Evolutionary conservation across 2,888 invertebrate genomes (phyloP), one percentile per base, ranked within the genome.

Genomic region (Hedychridium roseum): DNA sequence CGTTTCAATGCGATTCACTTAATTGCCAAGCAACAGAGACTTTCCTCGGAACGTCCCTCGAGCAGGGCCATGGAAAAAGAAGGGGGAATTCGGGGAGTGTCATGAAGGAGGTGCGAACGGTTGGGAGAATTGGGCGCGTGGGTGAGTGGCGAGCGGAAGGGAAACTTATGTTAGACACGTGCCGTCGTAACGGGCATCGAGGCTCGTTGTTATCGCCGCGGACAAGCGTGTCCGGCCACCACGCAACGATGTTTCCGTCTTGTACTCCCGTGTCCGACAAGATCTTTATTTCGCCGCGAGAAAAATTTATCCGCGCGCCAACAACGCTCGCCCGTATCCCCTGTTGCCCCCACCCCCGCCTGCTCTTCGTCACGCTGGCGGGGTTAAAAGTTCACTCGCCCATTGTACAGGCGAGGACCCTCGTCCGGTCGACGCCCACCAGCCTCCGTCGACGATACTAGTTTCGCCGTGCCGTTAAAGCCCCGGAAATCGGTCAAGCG

Each of bases 221-320:
- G 54, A 50, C 50, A 51, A 45, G 57, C 52, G 48, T 60, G 61
- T 62, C 64, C 57, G 51, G 66, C 64, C 69, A 65, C 62, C 64
- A 68, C 50, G 64, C 61, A 52, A 50, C 50, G 45, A 53, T 66
- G 68, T 70, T 70, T 62, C 67, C 68, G 62, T 66, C 68, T 70
- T 70, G 71, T 71, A 68, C 43, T 45, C 68, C 50, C 66, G 62
- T 68, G 70, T 71, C 68, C 61, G 66, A 59, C 62, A 64, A 66
- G 64, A 70, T 68, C 61, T 64, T 65, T 61, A 64, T 67, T 67
- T 60, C 59, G 50, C 50, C 44, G 46, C n/a, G 31, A 15, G 57
- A 67, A 68, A 64, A 65, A 66, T 62, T 60, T 68, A 60, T 66
- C 54, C 53, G 43, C 57, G 44, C 28, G 23, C 37, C 18, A n/a